phyloP scores from a whole-genome alignment of 1,140 invertebrate species.

The Geopemphigus sp. region DNA sequence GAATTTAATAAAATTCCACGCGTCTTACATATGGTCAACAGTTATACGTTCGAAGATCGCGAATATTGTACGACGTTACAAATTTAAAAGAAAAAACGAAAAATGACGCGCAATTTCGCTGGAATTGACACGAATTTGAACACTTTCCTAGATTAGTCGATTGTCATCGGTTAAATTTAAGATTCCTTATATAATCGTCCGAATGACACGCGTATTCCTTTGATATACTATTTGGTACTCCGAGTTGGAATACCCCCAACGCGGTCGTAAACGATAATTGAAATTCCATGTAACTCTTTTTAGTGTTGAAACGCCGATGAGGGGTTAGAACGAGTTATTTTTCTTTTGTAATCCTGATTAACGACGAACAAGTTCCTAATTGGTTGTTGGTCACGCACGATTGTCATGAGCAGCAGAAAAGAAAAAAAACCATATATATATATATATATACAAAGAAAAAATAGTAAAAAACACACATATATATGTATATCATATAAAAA shows the following conservation, averaged over 20 bases:
- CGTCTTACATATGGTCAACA: too few species aligned
- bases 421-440: constrained; percentile 15
- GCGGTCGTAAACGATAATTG: constrained; percentile 30
- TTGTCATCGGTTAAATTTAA: too few species aligned
- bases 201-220: too few species aligned
- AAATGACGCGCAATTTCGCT: too few species aligned
- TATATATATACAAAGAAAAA: not conserved
- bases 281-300: constrained; percentile 43
- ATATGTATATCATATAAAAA: constrained; percentile 9
- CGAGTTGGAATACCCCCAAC: not conserved
- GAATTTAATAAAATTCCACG: too few species aligned
- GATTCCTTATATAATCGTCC: too few species aligned
- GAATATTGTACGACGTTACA: too few species aligned
- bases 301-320: not conserved
- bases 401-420: constrained; percentile 7
- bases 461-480: constrained; percentile 21
- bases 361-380: constrained; percentile 40
- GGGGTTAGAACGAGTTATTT: constrained; percentile 33
- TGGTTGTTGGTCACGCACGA: constrained; percentile 43
- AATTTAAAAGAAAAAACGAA: too few species aligned
- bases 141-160: too few species aligned
- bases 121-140: too few species aligned
- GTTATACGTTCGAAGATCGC: too few species aligned
- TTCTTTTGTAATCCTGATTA: constrained; percentile 48
- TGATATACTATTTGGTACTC: not conserved